A percentile compares a stretch with the other conserved stretches of the same genome.
These are phyloP conservation scores for Enteromius unitaeniatus DNA, from an alignment of 2,797 vertebrate genomes.

Conservation along the genomic window DNA sequence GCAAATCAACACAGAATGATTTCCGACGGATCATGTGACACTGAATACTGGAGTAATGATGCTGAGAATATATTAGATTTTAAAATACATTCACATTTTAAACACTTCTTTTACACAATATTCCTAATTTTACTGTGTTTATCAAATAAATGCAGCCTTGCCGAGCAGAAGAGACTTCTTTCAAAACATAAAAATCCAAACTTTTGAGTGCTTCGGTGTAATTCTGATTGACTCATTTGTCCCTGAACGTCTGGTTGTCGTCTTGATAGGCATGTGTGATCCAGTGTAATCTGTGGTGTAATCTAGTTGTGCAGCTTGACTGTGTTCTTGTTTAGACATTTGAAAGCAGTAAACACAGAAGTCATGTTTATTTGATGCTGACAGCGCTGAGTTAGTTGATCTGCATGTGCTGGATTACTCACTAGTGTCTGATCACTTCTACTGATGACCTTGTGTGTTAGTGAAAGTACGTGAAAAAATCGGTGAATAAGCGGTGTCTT, in stretches of 20 bases:
- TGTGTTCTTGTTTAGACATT: conserved; percentile 40
- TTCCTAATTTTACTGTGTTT: neutral
- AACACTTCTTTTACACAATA: neutral
- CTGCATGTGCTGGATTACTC: conserved; percentile 7
- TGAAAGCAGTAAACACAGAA: conserved; percentile 51
- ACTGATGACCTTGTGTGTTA: conserved; percentile 37
- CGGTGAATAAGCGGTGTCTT: neutral
- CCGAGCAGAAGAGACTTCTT: no score
- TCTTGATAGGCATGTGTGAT: conserved; percentile 9
- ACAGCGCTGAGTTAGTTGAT: conserved; percentile 46
- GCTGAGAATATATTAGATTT: neutral
- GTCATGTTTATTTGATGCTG: conserved; percentile 58
- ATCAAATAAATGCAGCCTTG: neutral
- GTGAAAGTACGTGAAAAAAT: conserved; percentile 20
- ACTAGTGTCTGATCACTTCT: conserved; percentile 38
- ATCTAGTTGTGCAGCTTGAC: conserved; percentile 48
- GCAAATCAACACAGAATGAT: no score
- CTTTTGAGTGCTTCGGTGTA: neutral
- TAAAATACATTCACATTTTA: neutral
- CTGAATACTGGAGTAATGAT: neutral
- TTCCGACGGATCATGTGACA: no score
- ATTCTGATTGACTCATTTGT: neutral
- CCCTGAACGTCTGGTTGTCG: neutral
- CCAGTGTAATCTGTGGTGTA: conserved; percentile 37
- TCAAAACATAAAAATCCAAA: neutral